These are phyloP conservation scores for Drosophila willistoni DNA, from an alignment of 1,140 invertebrate species.

Conservation along the genomic window DNA sequence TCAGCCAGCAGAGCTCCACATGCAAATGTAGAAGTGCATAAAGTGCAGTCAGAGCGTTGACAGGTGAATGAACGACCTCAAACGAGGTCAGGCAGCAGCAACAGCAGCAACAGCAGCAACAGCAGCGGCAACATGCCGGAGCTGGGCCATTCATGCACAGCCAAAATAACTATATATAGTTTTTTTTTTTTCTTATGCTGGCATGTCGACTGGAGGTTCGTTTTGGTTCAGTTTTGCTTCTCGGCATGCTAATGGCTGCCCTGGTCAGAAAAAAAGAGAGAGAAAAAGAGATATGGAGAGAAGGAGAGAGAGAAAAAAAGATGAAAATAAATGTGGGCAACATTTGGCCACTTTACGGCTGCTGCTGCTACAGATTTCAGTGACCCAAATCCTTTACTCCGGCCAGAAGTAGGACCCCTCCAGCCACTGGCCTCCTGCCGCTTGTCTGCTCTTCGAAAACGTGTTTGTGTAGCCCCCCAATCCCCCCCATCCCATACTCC, in stretches of 20 bases:
- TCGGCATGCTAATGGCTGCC: slow-evolving; percentile 51
- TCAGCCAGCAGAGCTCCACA: slow-evolving; percentile 34
- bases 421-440: neutral
- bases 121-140: slow-evolving; percentile 39
- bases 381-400: slow-evolving; percentile 74
- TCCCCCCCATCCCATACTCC: neutral
- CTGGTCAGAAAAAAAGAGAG: slow-evolving; percentile 2
- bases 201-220: slow-evolving; percentile 19
- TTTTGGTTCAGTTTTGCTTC: slow-evolving; percentile 31
- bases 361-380: slow-evolving; percentile 70
- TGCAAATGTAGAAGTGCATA: slow-evolving; percentile 76
- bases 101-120: slow-evolving; percentile 15
- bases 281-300: slow-evolving; percentile 3
- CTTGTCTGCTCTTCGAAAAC: slow-evolving; percentile 25
- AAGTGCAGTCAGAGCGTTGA: slow-evolving; percentile 69
- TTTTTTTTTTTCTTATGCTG: slow-evolving; percentile 2
- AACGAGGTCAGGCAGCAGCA: slow-evolving; percentile 68
- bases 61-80: slow-evolving; percentile 82
- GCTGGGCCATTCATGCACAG: slow-evolving; percentile 69
- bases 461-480: slow-evolving; percentile 31
- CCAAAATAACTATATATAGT: slow-evolving; percentile 59
- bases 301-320: slow-evolving; percentile 14
- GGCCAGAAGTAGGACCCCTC: slow-evolving; percentile 51
- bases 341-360: slow-evolving; percentile 72
- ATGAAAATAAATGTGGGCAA: slow-evolving; percentile 64